A percentile compares a stretch with the other conserved stretches of the same genome.
Evolutionary conservation across 1,140 invertebrate genomes (phyloP).

Genomic region (Drosophila murphyi): DNA sequence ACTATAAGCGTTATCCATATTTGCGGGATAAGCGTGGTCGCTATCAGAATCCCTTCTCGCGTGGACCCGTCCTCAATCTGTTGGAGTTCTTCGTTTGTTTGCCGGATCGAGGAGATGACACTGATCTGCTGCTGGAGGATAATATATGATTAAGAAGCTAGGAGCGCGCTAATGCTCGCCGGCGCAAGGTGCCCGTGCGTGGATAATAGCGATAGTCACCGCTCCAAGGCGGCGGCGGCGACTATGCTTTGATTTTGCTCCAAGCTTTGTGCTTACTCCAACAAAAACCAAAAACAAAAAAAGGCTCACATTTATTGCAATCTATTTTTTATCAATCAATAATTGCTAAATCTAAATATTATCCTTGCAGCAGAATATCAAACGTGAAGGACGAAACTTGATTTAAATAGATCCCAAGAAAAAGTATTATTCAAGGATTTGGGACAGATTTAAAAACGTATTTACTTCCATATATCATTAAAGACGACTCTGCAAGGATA

Average conservation of each 20-base stretch:
- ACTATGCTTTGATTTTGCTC: constrained; percentile 57
- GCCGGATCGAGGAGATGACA: constrained; percentile 90
- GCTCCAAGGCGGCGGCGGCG: constrained; percentile 54
- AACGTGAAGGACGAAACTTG: too few species aligned
- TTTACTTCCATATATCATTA: too few species aligned
- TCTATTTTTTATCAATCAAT: constrained; percentile 41
- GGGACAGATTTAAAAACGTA: too few species aligned
- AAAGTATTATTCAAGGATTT: too few species aligned
- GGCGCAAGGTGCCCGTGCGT: constrained; percentile 75
- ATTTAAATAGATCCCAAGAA: too few species aligned
- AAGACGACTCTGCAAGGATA: constrained; percentile 14
- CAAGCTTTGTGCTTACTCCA: constrained; percentile 58
- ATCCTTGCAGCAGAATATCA: constrained; percentile 2
- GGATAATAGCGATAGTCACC: constrained; percentile 72
- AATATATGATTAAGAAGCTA: constrained; percentile 85
- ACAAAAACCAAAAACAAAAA: not conserved
- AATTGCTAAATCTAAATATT: constrained; percentile 29
- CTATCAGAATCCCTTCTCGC: constrained; percentile 95
- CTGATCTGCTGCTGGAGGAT: constrained; percentile 89
- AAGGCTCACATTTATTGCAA: constrained; percentile 1
- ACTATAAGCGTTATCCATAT: constrained; percentile 95
- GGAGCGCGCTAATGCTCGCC: constrained; percentile 71
- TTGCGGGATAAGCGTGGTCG: constrained; percentile 93
- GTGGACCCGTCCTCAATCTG: constrained; percentile 93
- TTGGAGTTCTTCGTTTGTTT: constrained; percentile 95